phyloP scores from a whole-genome alignment of 92 coral and sea anemone genomes.

The Isaurus tuberculatus region DNA sequence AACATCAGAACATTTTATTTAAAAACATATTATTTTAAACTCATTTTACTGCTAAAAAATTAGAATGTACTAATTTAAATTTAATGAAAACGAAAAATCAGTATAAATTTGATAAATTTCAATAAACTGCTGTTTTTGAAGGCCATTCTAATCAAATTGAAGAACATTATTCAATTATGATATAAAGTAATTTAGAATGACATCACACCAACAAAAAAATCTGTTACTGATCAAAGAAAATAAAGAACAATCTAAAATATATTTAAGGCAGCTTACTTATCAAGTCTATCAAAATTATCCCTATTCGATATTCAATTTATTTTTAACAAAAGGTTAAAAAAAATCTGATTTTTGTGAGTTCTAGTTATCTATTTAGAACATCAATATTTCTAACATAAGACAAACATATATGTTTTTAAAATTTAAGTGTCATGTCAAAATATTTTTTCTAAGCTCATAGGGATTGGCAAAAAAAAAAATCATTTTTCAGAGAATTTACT shows the following conservation, averaged over 20 bases:
- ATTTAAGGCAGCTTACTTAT: background rate
- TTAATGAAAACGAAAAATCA: background rate
- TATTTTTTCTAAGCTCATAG: background rate
- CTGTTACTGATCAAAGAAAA: slow-evolving; percentile 7
- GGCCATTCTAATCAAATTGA: slow-evolving; percentile 26
- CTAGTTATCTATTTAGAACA: background rate
- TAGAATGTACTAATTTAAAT: background rate
- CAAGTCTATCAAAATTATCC: background rate
- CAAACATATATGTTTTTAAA: slow-evolving; percentile 17
- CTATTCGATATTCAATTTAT: background rate
- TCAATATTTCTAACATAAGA: slow-evolving; percentile 30
- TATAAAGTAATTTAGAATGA: slow-evolving; percentile 31
- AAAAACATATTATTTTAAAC: background rate
- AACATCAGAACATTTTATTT: background rate
- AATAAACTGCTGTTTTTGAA: slow-evolving; percentile 18
- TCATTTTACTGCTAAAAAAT: background rate
- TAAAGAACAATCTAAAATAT: slow-evolving; percentile 4
- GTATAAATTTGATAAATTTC: slow-evolving; percentile 9
- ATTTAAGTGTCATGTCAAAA: slow-evolving; percentile 15
- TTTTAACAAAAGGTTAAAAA: background rate
- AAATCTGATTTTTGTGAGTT: background rate
- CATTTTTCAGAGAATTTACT: background rate
- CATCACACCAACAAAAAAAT: slow-evolving; percentile 27
- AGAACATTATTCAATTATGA: slow-evolving; percentile 35
- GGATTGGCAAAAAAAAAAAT: background rate